Conservation (phyloP, 2,888 invertebrate species). For the Cataglyphis rosenhaueri region DNA sequence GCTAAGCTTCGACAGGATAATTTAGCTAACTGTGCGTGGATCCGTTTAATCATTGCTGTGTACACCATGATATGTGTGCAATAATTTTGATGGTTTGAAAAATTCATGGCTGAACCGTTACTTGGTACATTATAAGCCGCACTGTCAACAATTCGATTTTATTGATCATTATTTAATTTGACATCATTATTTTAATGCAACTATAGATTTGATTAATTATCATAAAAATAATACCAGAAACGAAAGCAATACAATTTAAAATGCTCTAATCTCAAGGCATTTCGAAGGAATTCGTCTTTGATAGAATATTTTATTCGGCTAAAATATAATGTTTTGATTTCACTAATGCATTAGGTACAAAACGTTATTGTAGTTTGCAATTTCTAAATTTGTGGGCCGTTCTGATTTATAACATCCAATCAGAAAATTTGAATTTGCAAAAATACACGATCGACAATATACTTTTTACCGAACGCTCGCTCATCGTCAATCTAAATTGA, state of each 20-base stretch:
- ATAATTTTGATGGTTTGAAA: background rate
- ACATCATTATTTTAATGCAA: background rate
- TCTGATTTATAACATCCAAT: conserved; percentile 1
- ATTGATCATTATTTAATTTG: background rate
- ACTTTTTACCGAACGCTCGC: background rate
- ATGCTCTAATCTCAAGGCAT: background rate
- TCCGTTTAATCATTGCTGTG: conserved; percentile 15
- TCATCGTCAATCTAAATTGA: conserved; percentile 49
- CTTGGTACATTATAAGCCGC: background rate
- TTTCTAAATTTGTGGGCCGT: background rate
- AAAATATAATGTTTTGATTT: background rate
- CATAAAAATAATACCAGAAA: background rate
- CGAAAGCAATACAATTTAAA: background rate
- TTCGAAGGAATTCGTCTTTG: background rate
- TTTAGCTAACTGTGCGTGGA: conserved; percentile 3
- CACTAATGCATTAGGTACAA: background rate
- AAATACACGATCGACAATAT: background rate
- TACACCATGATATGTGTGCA: background rate
- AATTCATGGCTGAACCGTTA: too few relatives aligned
- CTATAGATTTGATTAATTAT: background rate
- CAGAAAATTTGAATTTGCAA: background rate
- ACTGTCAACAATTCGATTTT: background rate
- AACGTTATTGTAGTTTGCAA: background rate
- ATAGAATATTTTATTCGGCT: background rate
- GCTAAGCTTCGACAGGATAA: background rate